Base-by-base conservation (phyloP, 2,113 vertebrate genomes). In the Oreochromis niloticus region DNA sequence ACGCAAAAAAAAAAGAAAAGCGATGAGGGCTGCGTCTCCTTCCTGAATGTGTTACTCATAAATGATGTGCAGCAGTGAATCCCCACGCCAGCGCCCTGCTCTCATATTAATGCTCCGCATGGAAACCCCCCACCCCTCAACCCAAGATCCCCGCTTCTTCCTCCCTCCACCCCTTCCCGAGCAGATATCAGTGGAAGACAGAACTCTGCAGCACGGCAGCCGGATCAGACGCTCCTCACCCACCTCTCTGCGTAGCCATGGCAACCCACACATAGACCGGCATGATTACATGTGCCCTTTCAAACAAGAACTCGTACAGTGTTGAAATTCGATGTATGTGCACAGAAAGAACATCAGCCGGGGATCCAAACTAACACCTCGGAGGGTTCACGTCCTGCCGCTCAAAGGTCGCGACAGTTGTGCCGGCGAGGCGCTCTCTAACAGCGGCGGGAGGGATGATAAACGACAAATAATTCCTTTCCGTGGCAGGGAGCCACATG, bases 121-220 rank as follows among this genome's bases (percentile, higher is more conserved):
- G 92, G 41, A 90, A 68, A 4, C 81, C 19, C 75, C 59, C 14
- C 68, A 43, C 83, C 39, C 63, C 19, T 22, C 36, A 68, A 22
- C 36, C 63, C 63, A 41, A 68, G 10, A 36, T 22, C 61, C 30
- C 75, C 5, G 5, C 39, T 13, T 50, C 32, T 50, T 75, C 24
- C 19, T 17, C 57, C 54, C 82, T 24, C 9, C 43, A 52, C 82
- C 85, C 88, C 79, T 66, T 57, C 46, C 13, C 43, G 9, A 36
- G 89, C 86, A 89, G 87, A 94, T 90, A 93, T 94, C 93, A 93
- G 91, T 22, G 55, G 80, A 94, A 94, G 93, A 93, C 90, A 89
- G 89, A 90, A 84, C 71, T 93, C 91, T 92, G 90, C 93, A 90
- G 92, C 89, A 82, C 73, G 14, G 73, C 88, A 88, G 79, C 85